Evolutionary conservation across 37 sponge, comb jelly and placozoan genomes (phyloP), one percentile per base, ranked within the genome.

Genomic region (Bolinopsis microptera): DNA sequence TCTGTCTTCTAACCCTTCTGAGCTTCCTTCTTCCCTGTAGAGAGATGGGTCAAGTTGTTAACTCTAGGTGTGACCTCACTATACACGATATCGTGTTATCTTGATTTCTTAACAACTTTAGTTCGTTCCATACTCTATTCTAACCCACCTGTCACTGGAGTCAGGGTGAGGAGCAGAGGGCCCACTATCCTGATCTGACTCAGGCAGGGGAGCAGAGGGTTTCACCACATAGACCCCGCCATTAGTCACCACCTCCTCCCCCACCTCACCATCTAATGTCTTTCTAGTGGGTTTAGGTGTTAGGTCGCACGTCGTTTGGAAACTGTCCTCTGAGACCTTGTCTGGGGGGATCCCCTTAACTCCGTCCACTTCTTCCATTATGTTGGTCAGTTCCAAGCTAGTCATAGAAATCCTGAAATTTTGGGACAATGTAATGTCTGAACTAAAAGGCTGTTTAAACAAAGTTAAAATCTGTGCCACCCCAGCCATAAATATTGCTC

Each of bases 321-420:
- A 32, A 21, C 80, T 77, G 9, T 48, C 61, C 61, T 48, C 61
- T 48, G 61, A 18, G 5, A 18, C 13, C 9, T 5, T 18, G 61
- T 48, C 61, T 48, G 61, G 61, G 5, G 9, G 9, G 61, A 18
- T n/a, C 18, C 36, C 36, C 3, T 32, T 1, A 8, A 27, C 80
- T 36, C 18, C 36, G 22, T 18, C 36, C 21, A 34, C 80, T 35
- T 77, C 80, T 1, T 32, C 80, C 35, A 27, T 32, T 9, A 77
- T 32, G 13, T 9, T 35, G 35, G 34, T 31, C 3, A 77, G 36
- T 0, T 77, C 80, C 80, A 77, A 34, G 80, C 33, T 32, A 9
- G 33, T 77, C 80, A 77, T 77, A 22, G 80, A 77, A 34, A 77
- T 77, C 37, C 80, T 28, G 61, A 48, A 48, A 18, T 48, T 5